These are phyloP conservation scores for Molanna angustata DNA, from an alignment of 2,888 invertebrate species.

Conservation along the genomic window DNA sequence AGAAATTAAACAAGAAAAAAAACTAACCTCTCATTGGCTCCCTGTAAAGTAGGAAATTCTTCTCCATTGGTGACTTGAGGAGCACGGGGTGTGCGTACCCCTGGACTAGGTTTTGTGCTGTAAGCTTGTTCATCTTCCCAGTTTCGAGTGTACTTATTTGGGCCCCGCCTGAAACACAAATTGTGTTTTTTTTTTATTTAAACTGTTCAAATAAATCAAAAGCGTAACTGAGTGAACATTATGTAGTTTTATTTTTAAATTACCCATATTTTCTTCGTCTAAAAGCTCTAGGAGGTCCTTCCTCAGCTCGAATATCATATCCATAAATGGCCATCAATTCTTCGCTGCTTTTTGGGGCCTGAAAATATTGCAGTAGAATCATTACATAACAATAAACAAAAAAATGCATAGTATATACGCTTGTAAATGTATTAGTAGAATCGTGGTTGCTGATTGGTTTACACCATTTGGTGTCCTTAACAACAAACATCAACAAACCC, in stretches of 20 bases:
- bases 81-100: slow-evolving; percentile 37
- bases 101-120: slow-evolving; percentile 40
- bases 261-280: slow-evolving; percentile 85
- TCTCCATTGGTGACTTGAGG: slow-evolving; percentile 44
- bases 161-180: slow-evolving; percentile 66
- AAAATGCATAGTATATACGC: no score
- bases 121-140: slow-evolving; percentile 95
- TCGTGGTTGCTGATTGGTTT: no score
- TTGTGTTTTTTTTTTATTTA: neutral
- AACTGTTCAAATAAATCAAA: neutral
- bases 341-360: slow-evolving; percentile 82
- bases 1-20: no score
- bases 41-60: slow-evolving; percentile 56
- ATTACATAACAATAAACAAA: no score
- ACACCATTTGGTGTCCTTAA: no score
- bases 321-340: slow-evolving; percentile 86
- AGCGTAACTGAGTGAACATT: neutral
- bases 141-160: slow-evolving; percentile 86
- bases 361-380: slow-evolving; percentile 41
- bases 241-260: slow-evolving; percentile 35
- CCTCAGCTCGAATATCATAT: slow-evolving; percentile 92
- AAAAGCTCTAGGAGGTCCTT: slow-evolving; percentile 84
- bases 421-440: no score
- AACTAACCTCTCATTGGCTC: slow-evolving; percentile 37
- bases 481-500: no score